These are phyloP conservation scores for Apocrypta bakeri DNA, from an alignment of 1,140 invertebrate species.

Conservation along the genomic window DNA sequence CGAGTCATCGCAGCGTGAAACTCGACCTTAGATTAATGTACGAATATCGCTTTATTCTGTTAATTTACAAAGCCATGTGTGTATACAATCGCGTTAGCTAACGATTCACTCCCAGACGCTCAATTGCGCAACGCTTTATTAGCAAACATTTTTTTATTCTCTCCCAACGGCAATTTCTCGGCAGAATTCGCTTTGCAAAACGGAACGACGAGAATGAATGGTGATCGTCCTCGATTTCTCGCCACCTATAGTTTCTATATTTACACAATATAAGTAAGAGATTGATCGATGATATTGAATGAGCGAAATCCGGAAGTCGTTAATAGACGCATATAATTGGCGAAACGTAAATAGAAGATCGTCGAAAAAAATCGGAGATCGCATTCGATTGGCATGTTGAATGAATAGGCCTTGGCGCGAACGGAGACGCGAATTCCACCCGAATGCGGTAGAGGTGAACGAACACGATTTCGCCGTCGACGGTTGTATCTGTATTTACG, in stretches of 20 bases:
- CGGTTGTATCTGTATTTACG: background rate
- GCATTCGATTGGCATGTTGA: background rate
- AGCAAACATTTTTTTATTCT: background rate
- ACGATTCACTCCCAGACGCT: background rate
- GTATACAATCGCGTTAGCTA: background rate
- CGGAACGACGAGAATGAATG: background rate
- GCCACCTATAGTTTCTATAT: too few species aligned
- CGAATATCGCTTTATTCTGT: too few species aligned
- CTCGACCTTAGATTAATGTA: too few species aligned
- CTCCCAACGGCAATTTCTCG: background rate
- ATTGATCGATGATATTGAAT: too few species aligned
- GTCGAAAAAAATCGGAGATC: background rate
- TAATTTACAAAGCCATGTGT: background rate
- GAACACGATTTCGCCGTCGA: background rate
- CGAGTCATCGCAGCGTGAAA: too few species aligned
- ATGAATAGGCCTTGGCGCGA: too few species aligned
- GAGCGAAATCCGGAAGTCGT: too few species aligned
- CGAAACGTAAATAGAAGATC: too few species aligned
- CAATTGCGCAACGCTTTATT: background rate
- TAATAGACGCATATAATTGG: too few species aligned
- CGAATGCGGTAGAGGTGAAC: slow-evolving; percentile 4
- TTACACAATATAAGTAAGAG: too few species aligned
- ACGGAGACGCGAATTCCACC: too few species aligned
- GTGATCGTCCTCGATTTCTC: too few species aligned
- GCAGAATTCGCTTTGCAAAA: background rate